Evolutionary conservation across 2,888 invertebrate genomes (phyloP), one percentile per base, ranked within the genome.

Genomic region (Thereva nobilitata): DNA sequence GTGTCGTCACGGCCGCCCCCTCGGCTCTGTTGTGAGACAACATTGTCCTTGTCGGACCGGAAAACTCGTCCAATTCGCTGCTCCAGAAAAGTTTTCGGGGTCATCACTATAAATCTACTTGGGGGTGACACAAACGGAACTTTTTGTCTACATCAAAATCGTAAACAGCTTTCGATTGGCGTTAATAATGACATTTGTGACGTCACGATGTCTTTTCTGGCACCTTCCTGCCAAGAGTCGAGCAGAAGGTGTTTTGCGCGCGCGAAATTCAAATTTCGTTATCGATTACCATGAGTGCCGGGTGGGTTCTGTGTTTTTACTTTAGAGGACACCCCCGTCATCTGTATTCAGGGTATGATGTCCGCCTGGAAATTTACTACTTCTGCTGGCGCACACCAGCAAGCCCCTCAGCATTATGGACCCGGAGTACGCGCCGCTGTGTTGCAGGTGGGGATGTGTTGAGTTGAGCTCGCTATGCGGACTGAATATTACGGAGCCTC

Each of bases 251-350:
- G 56, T 56, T 45, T 59, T 67, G 41, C 59, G 67, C 64, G 67
- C 64, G 64, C 69, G 67, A 69, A 69, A 69, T 69, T 69, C 64
- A 69, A 69, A 69, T 69, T 69, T 53, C 53, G 53, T 65, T 67
- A 69, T 69, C 64, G 67, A 69, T 69, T 69, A 49, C 42, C 47
- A 34, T 37, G 42, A 42, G 10, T 64, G 64, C 44, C 49, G 53
- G 37, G 41, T 40, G 47, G 55, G 40, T 56, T 42, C 38, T 38
- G 57, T 42, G 53, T 40, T 61, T 40, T 45, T 53, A 61, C 57
- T 37, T 37, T 40, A 50, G 35, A 64, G 64, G 44, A 53, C 53
- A 44, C 35, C 50, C 23, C 49, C 64, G 61, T 69, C 69, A 69
- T 69, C 69, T 69, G 69, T 69, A 69, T 69, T 38, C 69, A 64